Percentiles rank a stretch among this genome's conserved stretches.
phyloP scores from a whole-genome alignment of 2,888 invertebrate genomes.

The Mystacides longicornis region DNA sequence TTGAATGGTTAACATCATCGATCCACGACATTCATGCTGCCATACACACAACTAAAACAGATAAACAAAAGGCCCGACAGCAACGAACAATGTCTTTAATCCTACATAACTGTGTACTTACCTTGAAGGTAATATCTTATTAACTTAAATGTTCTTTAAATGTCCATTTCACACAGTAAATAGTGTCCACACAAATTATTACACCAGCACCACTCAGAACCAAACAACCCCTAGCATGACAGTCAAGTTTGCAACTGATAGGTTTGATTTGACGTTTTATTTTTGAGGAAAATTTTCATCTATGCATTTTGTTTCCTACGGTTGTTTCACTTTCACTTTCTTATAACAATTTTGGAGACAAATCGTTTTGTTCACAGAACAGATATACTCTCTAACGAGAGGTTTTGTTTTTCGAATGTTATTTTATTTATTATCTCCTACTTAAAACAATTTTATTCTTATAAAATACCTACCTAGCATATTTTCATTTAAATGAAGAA shows the following conservation, averaged over 20 bases:
- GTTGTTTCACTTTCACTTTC: background rate
- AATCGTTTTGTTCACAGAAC: background rate
- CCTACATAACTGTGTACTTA: background rate
- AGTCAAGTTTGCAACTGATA: conserved; percentile 20
- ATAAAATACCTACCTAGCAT: too few species aligned
- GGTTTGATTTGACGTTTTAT: background rate
- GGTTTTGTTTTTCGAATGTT: too few species aligned
- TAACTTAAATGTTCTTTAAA: background rate
- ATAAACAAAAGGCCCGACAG: background rate
- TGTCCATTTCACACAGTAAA: conserved; percentile 14
- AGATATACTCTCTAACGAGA: too few species aligned
- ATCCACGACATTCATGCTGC: conserved; percentile 18
- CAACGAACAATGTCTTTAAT: background rate
- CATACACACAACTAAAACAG: background rate
- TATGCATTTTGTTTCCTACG: background rate
- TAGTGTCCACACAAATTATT: conserved; percentile 10
- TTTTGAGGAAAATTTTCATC: background rate
- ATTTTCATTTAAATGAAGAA: too few species aligned
- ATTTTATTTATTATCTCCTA: too few species aligned
- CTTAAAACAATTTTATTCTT: too few species aligned
- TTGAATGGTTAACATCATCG: conserved; percentile 18
- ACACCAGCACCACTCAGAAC: conserved; percentile 11
- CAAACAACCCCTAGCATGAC: conserved; percentile 22
- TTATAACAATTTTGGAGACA: background rate
- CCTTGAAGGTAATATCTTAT: background rate